Evolutionary conservation across 2,888 invertebrate genomes (phyloP), one percentile per base, ranked within the genome.

Genomic region (Isotomurus palustris): DNA sequence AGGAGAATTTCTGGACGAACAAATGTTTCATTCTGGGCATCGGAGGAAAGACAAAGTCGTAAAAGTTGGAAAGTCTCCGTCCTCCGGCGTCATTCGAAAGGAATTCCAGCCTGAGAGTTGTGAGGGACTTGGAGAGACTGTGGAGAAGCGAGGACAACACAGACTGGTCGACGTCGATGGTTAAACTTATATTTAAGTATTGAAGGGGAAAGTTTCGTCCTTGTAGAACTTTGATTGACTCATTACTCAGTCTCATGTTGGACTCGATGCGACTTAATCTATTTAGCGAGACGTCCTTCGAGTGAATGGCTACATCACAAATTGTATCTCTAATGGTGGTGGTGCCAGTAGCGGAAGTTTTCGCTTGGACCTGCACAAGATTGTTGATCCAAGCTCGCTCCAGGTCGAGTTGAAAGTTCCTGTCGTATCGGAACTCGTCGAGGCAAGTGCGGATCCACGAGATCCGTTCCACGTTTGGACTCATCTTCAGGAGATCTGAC

Each of bases 181-280:
- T 54, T n/a, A 63, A 35, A 17, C 51, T 60, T 27, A 63, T 52
- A 35, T 63, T 58, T 27, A 63, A 41, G 29, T 43, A 57, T 28
- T 60, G 24, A 3, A 63, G 41, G n/a, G 63, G 56, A 49, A 63
- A 63, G 5, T 60, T 41, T 24, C 60, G 51, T 10, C 51, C 44
- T 40, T 53, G 43, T 2, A 63, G 48, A 12, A 47, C 58, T 21
- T 58, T 22, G 10, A 63, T 44, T 12, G 63, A 63, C 21, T 57
- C 54, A 51, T 63, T 60, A 24, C 56, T 63, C n/a, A 63, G 58
- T 49, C 60, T 54, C 63, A 63, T 63, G 21, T 55, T 63, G 4
- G 53, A 54, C 32, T 59, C 63, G 44, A 63, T 56, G 14, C 49
- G 57, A 14, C 51, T 47, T 27, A 63, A 43, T 36, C 53, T 52